These are phyloP conservation scores for Laothoe populi DNA, from an alignment of 2,888 invertebrate genomes.

Conservation along the genomic window DNA sequence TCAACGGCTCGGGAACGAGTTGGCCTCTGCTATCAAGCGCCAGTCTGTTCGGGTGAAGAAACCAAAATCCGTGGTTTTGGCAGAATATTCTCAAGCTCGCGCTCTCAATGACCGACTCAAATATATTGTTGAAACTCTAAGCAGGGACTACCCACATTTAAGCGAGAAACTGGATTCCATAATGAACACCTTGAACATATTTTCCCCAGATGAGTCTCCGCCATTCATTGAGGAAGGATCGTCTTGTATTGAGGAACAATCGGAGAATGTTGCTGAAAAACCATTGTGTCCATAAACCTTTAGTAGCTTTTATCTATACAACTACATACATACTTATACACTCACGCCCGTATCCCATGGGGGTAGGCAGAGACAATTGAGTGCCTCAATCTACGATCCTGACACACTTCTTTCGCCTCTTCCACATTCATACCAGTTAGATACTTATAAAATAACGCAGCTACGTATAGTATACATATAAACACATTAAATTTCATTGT, in stretches of 20 bases:
- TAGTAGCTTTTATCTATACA: neutral
- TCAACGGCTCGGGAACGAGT: conserved; percentile 88
- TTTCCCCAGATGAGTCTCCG: conserved; percentile 60
- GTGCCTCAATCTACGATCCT: too few relatives aligned
- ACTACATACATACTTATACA: neutral
- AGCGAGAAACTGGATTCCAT: conserved; percentile 67
- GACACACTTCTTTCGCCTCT: too few relatives aligned
- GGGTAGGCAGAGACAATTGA: too few relatives aligned
- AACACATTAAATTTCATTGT: too few relatives aligned
- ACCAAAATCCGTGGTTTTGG: conserved; percentile 76
- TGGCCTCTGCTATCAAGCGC: conserved; percentile 77
- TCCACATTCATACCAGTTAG: too few relatives aligned
- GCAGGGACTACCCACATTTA: conserved; percentile 86
- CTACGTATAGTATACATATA: too few relatives aligned
- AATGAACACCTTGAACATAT: conserved; percentile 78
- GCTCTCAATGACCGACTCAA: conserved; percentile 84
- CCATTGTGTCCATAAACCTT: conserved; percentile 46
- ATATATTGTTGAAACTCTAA: conserved; percentile 83
- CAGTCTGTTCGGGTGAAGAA: conserved; percentile 65
- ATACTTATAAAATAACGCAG: too few relatives aligned
- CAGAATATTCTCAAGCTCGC: conserved; percentile 85
- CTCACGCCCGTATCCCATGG: too few relatives aligned
- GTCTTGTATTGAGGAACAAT: conserved; percentile 37
- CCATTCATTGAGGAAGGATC: conserved; percentile 48
- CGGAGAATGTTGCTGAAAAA: conserved; percentile 56